Percentiles rank a stretch among this genome's conserved stretches.
These are phyloP conservation scores for Callithrix jacchus DNA, from an alignment of 2,113 vertebrate genomes.

Conservation along the genomic window DNA sequence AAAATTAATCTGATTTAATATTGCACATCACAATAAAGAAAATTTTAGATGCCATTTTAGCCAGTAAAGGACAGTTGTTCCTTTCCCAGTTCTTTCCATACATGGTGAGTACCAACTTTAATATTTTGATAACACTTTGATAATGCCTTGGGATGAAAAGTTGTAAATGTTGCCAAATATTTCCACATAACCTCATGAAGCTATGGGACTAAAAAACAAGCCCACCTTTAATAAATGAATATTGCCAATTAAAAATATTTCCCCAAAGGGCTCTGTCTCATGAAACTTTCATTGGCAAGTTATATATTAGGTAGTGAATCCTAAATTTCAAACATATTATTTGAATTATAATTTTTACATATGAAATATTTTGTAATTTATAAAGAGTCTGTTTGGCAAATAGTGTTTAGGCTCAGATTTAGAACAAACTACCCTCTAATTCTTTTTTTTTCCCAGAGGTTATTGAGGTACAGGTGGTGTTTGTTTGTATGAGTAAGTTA, in stretches of 20 bases:
- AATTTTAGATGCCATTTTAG: slow-evolving; percentile 71
- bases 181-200: slow-evolving; percentile 2
- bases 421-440: background rate
- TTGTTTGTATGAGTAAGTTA: no score
- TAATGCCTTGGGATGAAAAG: slow-evolving; percentile 59
- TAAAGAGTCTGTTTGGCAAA: background rate
- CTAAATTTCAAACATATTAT: background rate
- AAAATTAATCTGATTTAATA: slow-evolving; percentile 79
- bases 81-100: background rate
- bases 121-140: slow-evolving; percentile 71
- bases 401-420: background rate
- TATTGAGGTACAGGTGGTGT: no score
- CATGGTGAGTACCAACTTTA: slow-evolving; percentile 38
- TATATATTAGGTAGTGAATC: background rate
- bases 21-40: slow-evolving; percentile 44
- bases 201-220: slow-evolving; percentile 31
- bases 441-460: no score
- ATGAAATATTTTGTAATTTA: background rate
- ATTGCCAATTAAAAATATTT: slow-evolving; percentile 37
- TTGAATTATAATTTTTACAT: slow-evolving; percentile 37
- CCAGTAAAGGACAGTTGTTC: slow-evolving; percentile 50
- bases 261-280: background rate
- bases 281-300: background rate
- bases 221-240: background rate
- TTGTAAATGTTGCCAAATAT: slow-evolving; percentile 50